A percentile compares a stretch with the other conserved stretches of the same genome.
phyloP scores from a whole-genome alignment of 2,797 vertebrate species.

The Melanotaenia boesemani region DNA sequence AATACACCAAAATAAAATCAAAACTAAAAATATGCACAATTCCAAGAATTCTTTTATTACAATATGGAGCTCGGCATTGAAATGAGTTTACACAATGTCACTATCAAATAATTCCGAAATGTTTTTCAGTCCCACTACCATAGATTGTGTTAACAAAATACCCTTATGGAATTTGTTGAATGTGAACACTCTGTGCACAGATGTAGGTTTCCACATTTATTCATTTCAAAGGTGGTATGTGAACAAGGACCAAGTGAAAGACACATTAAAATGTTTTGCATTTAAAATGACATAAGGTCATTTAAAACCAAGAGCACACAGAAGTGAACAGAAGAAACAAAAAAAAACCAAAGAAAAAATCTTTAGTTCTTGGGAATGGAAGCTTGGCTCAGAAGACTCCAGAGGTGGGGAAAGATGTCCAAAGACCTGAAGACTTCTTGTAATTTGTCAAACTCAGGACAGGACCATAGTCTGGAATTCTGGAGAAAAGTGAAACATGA shows the following conservation, averaged over 20 bases:
- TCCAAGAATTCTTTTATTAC: neutral
- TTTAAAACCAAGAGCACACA: conserved; percentile 55
- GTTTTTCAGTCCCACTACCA: neutral
- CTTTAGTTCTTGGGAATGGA: conserved; percentile 39
- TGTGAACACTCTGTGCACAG: neutral
- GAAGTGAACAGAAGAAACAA: conserved; percentile 46
- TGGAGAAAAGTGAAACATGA: conserved; percentile 60
- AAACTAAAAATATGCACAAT: neutral
- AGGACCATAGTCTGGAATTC: conserved; percentile 95
- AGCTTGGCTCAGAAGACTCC: conserved; percentile 29
- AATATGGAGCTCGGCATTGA: neutral
- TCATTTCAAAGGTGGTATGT: conserved; percentile 52
- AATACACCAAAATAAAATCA: neutral
- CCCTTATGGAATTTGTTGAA: neutral
- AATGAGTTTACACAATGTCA: neutral
- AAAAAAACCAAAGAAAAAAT: conserved; percentile 22
- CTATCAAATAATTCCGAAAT: neutral
- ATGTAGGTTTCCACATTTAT: conserved; percentile 58
- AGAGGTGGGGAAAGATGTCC: conserved; percentile 9
- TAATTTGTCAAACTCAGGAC: conserved; percentile 81
- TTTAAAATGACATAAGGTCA: conserved; percentile 48
- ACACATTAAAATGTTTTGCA: conserved; percentile 47
- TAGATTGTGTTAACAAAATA: neutral
- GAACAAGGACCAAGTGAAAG: conserved; percentile 47
- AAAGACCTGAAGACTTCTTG: conserved; percentile 37